Base-by-base conservation (phyloP, 2,113 vertebrate genomes). In the Vicugna pacos region DNA sequence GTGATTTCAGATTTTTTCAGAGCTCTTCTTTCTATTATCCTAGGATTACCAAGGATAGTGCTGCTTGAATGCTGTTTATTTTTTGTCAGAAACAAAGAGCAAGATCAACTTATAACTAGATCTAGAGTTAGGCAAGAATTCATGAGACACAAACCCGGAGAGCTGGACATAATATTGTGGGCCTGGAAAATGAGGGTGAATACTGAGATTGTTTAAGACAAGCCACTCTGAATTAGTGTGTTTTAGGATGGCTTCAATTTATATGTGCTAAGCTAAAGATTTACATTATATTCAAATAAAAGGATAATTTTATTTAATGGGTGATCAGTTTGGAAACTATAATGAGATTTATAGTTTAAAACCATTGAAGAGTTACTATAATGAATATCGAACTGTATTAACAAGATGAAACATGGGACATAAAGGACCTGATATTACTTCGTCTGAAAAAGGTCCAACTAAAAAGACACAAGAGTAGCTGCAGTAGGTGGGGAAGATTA, bases 321-420 rank as follows among this genome's bases (percentile, higher is more conserved):
- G 13, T 91, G 22, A 89, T 84, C 22, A 93, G 50, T 84, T 95
- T 84, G 28, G 93, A 95, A 96, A 62, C 62, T 94, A 17, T 38
- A 32, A n/a, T 91, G 73, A 95, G 24, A 82, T 77, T 80, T 89
- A 42, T 52, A 85, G 86, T 67, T 92, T 82, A 77, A 92, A 95
- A 90, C 15, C 62, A 80, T 19, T 38, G 16, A 90, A 16, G 50
- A 93, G 38, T 22, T 56, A 56, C 8, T 79, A 64, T 79, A 85
- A 94, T 90, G 56, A 82, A 86, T 60, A 90, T 82, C 60, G 77
- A 92, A 79, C 22, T 77, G 2, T 72, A 60, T 65, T 84, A 96
- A 56, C 72, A 95, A 94, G 42, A 95, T 35, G 38, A 93, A 85
- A 93, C 42, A 85, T 19, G 20, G 19, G 8, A 54, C 15, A 72